Percentiles rank a stretch among this genome's conserved stretches.
Evolutionary conservation across 2,888 invertebrate genomes (phyloP).

Genomic region (Tachystola acroxantha): DNA sequence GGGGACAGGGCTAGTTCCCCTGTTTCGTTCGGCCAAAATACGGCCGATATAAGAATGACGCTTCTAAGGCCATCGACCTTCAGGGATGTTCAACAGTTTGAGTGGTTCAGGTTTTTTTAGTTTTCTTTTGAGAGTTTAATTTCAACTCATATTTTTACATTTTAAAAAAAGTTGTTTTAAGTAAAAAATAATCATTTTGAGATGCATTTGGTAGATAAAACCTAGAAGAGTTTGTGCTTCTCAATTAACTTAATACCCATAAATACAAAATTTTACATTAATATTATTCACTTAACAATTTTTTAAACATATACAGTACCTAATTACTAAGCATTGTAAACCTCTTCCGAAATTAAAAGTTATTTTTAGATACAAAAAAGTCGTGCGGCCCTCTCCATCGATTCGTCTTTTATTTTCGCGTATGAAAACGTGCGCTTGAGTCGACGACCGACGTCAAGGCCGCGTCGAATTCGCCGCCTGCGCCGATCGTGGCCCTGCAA

Average conservation of each 20-base stretch:
- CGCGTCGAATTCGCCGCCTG: slow-evolving; percentile 56
- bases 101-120: slow-evolving; percentile 28
- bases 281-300: too few relatives aligned
- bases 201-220: too few relatives aligned
- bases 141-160: too few relatives aligned
- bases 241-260: too few relatives aligned
- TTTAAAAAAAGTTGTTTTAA: too few relatives aligned
- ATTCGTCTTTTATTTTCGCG: slow-evolving; percentile 38
- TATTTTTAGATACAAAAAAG: too few relatives aligned
- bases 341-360: too few relatives aligned
- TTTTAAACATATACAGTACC: too few relatives aligned
- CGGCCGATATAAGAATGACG: slow-evolving; percentile 76
- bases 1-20: slow-evolving; percentile 46
- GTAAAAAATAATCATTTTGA: too few relatives aligned
- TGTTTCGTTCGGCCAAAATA: slow-evolving; percentile 69
- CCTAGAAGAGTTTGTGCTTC: too few relatives aligned
- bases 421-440: slow-evolving; percentile 44
- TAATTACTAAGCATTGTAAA: too few relatives aligned
- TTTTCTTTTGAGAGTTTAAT: slow-evolving; percentile 18
- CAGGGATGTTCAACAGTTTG: slow-evolving; percentile 46
- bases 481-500: slow-evolving; percentile 9
- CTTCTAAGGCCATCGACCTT: slow-evolving; percentile 66
- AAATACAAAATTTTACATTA: too few relatives aligned
- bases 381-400: slow-evolving; percentile 12
- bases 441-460: slow-evolving; percentile 66